A percentile compares a stretch with the other conserved stretches of the same genome.
Conservation (phyloP, 2,113 vertebrate species). For the Oncorhynchus clarkii region DNA sequence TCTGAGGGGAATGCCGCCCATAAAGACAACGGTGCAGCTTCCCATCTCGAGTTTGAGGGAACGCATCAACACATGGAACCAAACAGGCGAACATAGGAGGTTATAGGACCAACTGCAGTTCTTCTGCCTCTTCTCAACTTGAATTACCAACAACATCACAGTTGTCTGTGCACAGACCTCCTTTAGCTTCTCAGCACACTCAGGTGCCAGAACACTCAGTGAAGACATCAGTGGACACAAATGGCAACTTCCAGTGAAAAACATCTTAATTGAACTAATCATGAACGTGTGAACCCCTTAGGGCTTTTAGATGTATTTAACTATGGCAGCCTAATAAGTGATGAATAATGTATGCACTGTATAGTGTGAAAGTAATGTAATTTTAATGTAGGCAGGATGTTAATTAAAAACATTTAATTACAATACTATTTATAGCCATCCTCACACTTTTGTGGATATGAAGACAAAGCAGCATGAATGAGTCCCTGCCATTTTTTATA, state of each 20-base stretch:
- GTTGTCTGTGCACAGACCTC: too few species aligned
- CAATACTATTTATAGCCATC: neutral
- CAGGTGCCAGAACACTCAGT: too few species aligned
- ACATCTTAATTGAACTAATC: neutral
- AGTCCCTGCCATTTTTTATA: neutral
- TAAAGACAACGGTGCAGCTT: slow-evolving; percentile 31
- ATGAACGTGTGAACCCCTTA: neutral
- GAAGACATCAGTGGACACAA: slow-evolving; percentile 25
- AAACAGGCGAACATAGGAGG: slow-evolving; percentile 1
- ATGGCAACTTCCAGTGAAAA: slow-evolving; percentile 31
- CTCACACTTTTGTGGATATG: neutral
- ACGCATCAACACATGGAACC: slow-evolving; percentile 34
- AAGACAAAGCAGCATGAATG: neutral
- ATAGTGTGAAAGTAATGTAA: too few species aligned
- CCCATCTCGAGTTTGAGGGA: slow-evolving; percentile 6
- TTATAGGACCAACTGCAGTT: too few species aligned
- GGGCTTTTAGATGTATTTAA: slow-evolving; percentile 12
- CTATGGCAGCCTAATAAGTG: too few species aligned
- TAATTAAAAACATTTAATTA: neutral
- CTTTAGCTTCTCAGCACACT: too few species aligned
- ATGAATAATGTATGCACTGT: too few species aligned
- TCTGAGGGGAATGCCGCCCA: neutral
- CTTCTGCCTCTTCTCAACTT: too few species aligned
- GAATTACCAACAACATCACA: too few species aligned
- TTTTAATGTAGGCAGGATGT: neutral